Base-by-base conservation (phyloP, 64 coral and sea anemone genomes). In the Cladopsammia gracilis region DNA sequence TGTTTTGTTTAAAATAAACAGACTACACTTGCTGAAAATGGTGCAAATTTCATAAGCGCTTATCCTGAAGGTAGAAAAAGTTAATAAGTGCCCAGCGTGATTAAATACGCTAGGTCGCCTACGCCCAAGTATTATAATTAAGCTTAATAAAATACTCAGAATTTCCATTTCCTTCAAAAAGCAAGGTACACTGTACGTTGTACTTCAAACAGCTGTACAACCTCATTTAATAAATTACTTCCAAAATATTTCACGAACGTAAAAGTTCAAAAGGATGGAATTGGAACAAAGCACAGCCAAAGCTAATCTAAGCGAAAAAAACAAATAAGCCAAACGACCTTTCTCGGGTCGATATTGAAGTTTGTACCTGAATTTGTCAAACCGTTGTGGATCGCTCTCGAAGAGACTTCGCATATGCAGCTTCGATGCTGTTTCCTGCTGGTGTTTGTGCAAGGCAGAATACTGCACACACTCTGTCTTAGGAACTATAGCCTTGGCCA, bases 361-460 rank as follows among this genome's bases (percentile, higher is more conserved):
- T 10, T 20, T 61, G 22, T 84, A 95, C 93, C 88, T 95, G 73
- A 95, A 95, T 87, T 95, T 95, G 7, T 91, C 45, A 72, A 95
- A 95, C 11, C 94, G 52, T 3, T 87, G 23, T 9, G 82, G 52
- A 86, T 95, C 94, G 19, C 45, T 70, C 77, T 91, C 82, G 46
- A 95, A 95, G n/a, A 95, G 44, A 66, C 78, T 73, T 72, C 94
- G 84, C 94, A 95, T 95, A 75, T 95, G 94, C 9, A 95, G 24
- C 7, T 71, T 82, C 4, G 75, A 82, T 1, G 58, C 94, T 15
- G 81, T 14, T 10, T 95, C 70, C 53, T 91, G 88, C 53, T 91
- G 88, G 42, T 95, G 94, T 47, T 68, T 60, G 73, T 95, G 82
- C 24, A 95, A 64, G 3, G 75, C 83, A 24, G 48, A 24, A 73